Conservation (phyloP, 2,113 vertebrate genomes). For the Anhinga anhinga region DNA sequence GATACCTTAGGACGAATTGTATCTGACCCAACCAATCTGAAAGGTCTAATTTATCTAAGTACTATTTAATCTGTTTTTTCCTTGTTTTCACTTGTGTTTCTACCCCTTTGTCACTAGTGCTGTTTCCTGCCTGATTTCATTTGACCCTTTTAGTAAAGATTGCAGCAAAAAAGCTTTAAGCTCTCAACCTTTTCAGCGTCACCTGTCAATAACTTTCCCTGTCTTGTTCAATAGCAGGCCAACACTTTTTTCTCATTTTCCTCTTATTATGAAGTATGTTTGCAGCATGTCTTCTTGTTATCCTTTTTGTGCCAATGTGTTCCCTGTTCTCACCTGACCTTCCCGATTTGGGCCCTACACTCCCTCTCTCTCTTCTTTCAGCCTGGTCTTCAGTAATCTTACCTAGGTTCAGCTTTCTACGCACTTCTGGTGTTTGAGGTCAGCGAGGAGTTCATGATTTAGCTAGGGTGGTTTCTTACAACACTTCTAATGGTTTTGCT, state of each 20-base stretch:
- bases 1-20: not conserved
- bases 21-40: not conserved
- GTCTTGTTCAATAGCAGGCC: not conserved
- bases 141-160: constrained; percentile 24
- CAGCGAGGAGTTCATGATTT: not conserved
- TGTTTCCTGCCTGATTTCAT: constrained; percentile 8
- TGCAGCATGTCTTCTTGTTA: not conserved
- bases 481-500: not conserved
- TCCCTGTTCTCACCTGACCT: not conserved
- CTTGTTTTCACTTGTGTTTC: constrained; percentile 26
- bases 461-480: constrained; percentile 6
- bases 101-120: not conserved
- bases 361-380: not conserved
- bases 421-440: not conserved
- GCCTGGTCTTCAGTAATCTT: not conserved
- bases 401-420: not conserved
- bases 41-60: constrained; percentile 21
- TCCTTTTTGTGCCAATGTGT: not conserved
- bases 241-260: not conserved
- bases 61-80: constrained; percentile 25
- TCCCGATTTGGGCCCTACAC: not conserved
- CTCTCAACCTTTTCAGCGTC: not conserved
- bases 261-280: not conserved
- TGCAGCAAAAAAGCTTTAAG: not conserved
- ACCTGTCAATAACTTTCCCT: not conserved